Evolutionary conservation across 1,140 invertebrate genomes (phyloP), one percentile per base, ranked within the genome.

Genomic region (Eulimnadia texana): DNA sequence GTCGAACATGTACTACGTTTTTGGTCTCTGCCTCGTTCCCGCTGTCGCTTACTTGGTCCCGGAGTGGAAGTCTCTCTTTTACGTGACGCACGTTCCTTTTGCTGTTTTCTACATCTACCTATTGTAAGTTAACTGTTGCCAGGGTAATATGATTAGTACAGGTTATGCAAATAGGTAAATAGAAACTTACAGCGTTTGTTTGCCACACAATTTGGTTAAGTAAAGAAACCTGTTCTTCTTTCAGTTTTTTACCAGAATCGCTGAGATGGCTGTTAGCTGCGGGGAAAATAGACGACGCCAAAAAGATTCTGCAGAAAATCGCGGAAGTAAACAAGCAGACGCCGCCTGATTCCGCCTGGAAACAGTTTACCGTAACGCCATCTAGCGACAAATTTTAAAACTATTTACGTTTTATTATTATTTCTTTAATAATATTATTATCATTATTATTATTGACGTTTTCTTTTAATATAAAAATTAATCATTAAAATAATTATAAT

Each of bases 201-300:
- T n/a, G n/a, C n/a, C n/a, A n/a, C n/a, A n/a, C n/a, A n/a, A n/a
- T n/a, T n/a, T n/a, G n/a, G n/a, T n/a, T n/a, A n/a, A n/a, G n/a
- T n/a, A n/a, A n/a, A n/a, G n/a, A n/a, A n/a, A n/a, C 29, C 23
- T 52, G 27, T n/a, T 28, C 27, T 61, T 27, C 28, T 54, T 27
- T 1, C 62, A 70, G 69, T 49, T 70, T 67, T 57, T 65, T 71
- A 25, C 70, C 70, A 1, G 71, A 72, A 63, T 71, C 69, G 11
- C 54, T 68, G 1, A 67, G 71, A 2, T 72, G 71, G 71, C 60
- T 72, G 20, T 50, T 72, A 3, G 62, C 69, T 0, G 58, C 64
- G 27, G 66, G 67, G 1, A 33, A 62, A 20, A 25, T 33, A 11
- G 60, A 65, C 11, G 52, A 64, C 25, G 69, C 67, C 2, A 29